Evolutionary conservation across 2,888 invertebrate genomes (phyloP), one percentile per base, ranked within the genome.

Genomic region (Craniophora ligustri): DNA sequence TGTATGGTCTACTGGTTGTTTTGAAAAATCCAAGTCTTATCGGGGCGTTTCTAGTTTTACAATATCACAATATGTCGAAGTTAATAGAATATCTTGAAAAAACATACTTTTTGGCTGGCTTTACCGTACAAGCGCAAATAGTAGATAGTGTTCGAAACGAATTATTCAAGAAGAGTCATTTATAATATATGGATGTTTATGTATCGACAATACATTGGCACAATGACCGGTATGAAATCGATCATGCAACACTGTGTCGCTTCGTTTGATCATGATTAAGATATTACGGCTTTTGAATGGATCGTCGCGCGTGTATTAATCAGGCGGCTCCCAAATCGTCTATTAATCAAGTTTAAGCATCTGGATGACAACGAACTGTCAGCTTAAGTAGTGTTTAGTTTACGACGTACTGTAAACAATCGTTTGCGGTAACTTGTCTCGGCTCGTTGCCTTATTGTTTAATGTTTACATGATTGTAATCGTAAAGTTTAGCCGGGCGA

Each of bases 321-420:
- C 87, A 88, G 79, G 79, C 71, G 77, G 81, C 73, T 85, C 82
- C 85, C 84, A 85, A 90, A 90, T 89, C 87, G 87, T 80, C 91
- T 84, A 92, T 92, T 91, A 92, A 92, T 93, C 92, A 92, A 86
- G 88, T 88, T 88, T 83, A 90, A 91, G 90, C 90, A 88, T 90
- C 89, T 90, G 87, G 86, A 86, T 89, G 92, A 91, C 92, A 92
- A 87, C 81, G 76, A 82, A 86, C 88, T 92, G 92, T 91, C 92
- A 86, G 86, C 84, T 86, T 90, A 91, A 91, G 87, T 89, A 90
- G 89, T 89, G 86, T 89, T 91, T 91, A 88, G 91, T 89, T 88
- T 86, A 85, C 80, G 84, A 78, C 81, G 79, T 71, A 77, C 72
- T 79, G 83, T 87, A 90, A 90, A 91, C 89, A 91, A 86, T 88